Conservation (phyloP, 2,113 vertebrate genomes). For the Phaetusa simplex region DNA sequence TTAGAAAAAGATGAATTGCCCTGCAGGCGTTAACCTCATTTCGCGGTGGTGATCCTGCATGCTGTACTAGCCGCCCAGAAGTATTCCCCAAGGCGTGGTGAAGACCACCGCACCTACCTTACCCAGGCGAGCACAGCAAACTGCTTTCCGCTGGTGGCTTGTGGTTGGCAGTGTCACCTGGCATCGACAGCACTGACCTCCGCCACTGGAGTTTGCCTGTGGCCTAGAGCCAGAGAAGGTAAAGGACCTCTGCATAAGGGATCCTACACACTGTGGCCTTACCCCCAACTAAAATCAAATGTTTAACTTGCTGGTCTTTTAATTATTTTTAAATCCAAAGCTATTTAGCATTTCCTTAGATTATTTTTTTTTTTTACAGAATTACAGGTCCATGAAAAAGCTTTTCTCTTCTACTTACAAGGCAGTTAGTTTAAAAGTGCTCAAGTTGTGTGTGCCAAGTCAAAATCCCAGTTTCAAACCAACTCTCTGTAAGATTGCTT, state of each 20-base stretch:
- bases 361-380: neutral
- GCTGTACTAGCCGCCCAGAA: neutral
- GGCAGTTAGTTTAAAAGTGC: neutral
- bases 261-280: neutral
- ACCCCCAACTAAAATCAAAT: neutral
- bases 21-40: neutral
- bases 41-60: accelerated
- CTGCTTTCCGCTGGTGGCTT: neutral
- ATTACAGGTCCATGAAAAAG: neutral
- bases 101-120: neutral
- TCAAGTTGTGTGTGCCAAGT: neutral
- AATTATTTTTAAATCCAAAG: neutral
- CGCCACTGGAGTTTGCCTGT: neutral
- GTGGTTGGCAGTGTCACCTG: neutral
- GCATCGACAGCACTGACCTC: neutral
- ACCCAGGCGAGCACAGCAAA: neutral
- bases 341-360: neutral
- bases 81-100: neutral
- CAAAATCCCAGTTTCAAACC: neutral
- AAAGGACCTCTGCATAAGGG: neutral
- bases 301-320: neutral
- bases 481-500: neutral
- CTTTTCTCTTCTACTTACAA: neutral
- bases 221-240: neutral
- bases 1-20: neutral